Conservation (phyloP, 2,113 vertebrate species). For the Prionailurus viverrinus region DNA sequence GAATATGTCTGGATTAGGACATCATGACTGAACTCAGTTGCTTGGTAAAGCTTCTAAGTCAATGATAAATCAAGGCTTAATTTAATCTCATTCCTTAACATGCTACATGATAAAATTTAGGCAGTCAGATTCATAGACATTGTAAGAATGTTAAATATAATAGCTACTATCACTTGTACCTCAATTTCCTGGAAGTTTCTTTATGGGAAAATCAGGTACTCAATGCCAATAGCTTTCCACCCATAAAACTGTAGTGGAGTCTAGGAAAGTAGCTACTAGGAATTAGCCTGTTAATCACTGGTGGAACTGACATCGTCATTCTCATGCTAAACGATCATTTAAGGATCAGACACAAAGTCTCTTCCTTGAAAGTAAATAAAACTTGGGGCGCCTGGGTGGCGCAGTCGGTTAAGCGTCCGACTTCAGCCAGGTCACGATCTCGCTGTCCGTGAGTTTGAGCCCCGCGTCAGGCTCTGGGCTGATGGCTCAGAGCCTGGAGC, state of each 20-base stretch:
- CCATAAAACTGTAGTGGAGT: background rate
- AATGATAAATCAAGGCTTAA: background rate
- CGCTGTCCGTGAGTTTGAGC: too few species aligned
- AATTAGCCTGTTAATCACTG: background rate
- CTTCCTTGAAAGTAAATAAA: background rate
- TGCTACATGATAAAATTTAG: background rate
- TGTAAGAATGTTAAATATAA: conserved; percentile 19
- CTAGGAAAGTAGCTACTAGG: background rate
- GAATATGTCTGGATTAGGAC: background rate
- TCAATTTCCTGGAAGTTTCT: background rate
- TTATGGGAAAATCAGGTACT: background rate
- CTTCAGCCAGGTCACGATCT: too few species aligned
- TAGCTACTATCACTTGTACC: background rate
- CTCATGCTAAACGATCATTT: background rate
- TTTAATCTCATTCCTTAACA: conserved; percentile 33
- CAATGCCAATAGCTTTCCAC: background rate
- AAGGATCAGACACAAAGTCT: background rate
- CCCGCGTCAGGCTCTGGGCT: too few species aligned
- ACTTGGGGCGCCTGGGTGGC: too few species aligned
- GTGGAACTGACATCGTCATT: background rate
- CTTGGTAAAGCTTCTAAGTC: background rate
- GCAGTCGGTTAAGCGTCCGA: too few species aligned
- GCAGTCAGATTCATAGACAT: background rate
- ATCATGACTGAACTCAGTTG: background rate
- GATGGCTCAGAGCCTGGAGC: too few species aligned